Evolutionary conservation across 2,797 vertebrate genomes (phyloP).

Genomic region (Mormyrops attenuatus): DNA sequence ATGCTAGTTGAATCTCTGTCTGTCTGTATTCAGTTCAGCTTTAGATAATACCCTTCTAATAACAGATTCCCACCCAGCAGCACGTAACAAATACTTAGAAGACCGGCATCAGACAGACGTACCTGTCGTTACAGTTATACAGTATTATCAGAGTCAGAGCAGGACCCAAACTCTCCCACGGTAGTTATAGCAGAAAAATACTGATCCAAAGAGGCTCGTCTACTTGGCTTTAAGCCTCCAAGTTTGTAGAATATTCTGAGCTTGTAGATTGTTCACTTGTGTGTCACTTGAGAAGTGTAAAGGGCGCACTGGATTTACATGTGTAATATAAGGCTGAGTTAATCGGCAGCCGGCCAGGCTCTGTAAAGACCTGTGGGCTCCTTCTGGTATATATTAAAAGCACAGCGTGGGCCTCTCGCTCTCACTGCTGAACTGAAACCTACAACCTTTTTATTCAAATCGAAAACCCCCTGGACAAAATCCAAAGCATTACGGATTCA

Average conservation of each 20-base stretch:
- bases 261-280: constrained; percentile 18
- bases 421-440: neutral
- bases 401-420: constrained; percentile 18
- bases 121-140: neutral
- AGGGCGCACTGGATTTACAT: neutral
- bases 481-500: neutral
- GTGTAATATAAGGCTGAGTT: constrained; percentile 45
- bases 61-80: neutral
- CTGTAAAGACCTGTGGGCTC: constrained; percentile 52
- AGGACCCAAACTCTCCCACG: neutral
- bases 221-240: neutral
- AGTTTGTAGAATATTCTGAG: neutral
- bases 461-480: neutral
- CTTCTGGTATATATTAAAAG: constrained; percentile 60
- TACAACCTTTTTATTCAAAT: neutral
- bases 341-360: constrained; percentile 33
- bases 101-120: neutral
- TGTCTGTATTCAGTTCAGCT: neutral
- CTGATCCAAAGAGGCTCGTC: neutral
- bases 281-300: neutral
- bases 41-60: neutral
- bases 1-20: neutral
- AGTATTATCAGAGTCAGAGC: neutral
- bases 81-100: neutral
- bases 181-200: neutral